phyloP scores from a whole-genome alignment of 1,140 invertebrate genomes.

The Orussus abietinus region DNA sequence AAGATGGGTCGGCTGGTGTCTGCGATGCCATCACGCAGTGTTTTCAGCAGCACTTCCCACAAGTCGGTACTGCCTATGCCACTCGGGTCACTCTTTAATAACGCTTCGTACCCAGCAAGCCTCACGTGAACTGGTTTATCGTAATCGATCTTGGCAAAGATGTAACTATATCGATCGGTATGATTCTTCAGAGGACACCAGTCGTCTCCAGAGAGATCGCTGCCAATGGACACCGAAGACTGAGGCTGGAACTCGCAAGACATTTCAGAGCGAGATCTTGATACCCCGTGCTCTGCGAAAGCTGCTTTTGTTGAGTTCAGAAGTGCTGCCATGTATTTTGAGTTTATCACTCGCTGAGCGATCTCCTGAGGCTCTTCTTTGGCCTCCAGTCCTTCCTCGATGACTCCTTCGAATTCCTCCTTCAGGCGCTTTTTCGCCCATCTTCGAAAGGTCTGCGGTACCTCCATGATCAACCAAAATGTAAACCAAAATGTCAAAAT shows the following conservation, averaged over 20 bases:
- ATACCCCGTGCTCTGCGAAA: constrained; percentile 19
- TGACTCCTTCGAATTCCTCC: constrained; percentile 35
- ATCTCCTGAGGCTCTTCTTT: constrained; percentile 27
- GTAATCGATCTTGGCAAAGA: constrained; percentile 35
- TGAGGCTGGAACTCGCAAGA: constrained; percentile 20
- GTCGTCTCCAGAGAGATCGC: constrained; percentile 38
- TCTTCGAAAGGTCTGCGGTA: constrained; percentile 34
- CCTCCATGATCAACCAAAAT: constrained; percentile 1
- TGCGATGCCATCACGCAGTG: constrained; percentile 33
- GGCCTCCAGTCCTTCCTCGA: constrained; percentile 31
- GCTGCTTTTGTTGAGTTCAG: constrained; percentile 26
- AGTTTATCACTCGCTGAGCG: constrained; percentile 34
- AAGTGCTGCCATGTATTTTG: constrained; percentile 35
- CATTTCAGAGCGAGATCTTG: constrained; percentile 19
- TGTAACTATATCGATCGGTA: constrained; percentile 25
- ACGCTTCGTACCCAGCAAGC: constrained; percentile 42
- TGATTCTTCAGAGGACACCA: constrained; percentile 32
- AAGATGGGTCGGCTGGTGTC: constrained; percentile 45
- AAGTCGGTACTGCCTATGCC: constrained; percentile 26
- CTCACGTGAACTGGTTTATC: constrained; percentile 46
- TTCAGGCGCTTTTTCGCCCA: constrained; percentile 39
- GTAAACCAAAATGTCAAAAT: constrained; percentile 1
- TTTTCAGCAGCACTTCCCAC: constrained; percentile 37
- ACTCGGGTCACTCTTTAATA: constrained; percentile 39
- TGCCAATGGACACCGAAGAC: constrained; percentile 33